These are phyloP conservation scores for Halichondria panicea DNA, from an alignment of 37 sponge, comb jelly and placozoan species.

Conservation along the genomic window DNA sequence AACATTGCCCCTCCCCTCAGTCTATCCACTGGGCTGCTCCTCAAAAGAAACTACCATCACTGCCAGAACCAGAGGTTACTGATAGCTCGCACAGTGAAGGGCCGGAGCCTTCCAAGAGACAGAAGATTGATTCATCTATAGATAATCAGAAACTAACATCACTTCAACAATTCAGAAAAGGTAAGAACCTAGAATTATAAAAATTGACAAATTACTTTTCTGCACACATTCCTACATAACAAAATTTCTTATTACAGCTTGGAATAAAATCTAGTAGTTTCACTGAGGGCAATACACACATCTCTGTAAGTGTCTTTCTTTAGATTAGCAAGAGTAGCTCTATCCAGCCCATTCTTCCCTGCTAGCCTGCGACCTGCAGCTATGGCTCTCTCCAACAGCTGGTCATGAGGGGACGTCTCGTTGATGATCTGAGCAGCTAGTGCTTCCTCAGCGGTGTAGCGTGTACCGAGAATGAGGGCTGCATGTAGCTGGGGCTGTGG, in stretches of 20 bases:
- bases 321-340: constrained; percentile 22
- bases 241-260: constrained; percentile 21
- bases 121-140: not conserved
- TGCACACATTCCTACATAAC: not conserved
- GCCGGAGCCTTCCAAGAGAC: not conserved
- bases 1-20: no score
- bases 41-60: not conserved
- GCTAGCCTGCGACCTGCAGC: constrained; percentile 24
- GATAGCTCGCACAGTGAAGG: not conserved
- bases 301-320: constrained; percentile 40
- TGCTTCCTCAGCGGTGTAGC: constrained; percentile 70
- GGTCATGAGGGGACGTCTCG: constrained; percentile 8
- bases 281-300: constrained; percentile 1
- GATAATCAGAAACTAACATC: not conserved
- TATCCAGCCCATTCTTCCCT: constrained; percentile 32
- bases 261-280: constrained; percentile 18
- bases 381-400: constrained; percentile 30
- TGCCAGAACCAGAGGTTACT: not conserved
- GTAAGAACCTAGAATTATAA: no score
- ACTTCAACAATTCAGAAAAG: constrained; percentile 26
- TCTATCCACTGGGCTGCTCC: constrained; percentile 27
- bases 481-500: constrained; percentile 29
- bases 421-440: constrained; percentile 29
- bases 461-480: constrained; percentile 38
- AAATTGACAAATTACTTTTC: no score